These are phyloP conservation scores for Erythrocebus patas DNA, from an alignment of 2,113 vertebrate species.

Conservation along the genomic window DNA sequence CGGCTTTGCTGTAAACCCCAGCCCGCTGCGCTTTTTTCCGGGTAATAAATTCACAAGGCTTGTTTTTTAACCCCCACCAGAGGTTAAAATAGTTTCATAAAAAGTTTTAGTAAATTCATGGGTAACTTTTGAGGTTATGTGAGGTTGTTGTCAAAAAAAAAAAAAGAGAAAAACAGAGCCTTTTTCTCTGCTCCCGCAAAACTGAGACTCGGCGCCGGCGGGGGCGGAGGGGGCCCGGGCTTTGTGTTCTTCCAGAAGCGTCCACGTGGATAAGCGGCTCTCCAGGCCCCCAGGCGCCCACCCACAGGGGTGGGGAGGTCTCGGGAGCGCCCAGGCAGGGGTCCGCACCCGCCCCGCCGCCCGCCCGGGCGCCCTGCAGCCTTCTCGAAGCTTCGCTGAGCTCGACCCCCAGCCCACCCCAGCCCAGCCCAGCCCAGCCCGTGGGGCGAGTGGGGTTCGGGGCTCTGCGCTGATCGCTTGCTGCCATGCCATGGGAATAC, in stretches of 20 bases:
- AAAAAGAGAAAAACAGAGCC: slow-evolving; percentile 14
- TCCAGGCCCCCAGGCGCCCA: neutral
- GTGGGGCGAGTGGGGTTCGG: rapidly evolving
- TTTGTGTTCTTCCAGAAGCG: slow-evolving; percentile 21
- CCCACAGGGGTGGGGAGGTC: neutral
- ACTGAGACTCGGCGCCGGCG: neutral
- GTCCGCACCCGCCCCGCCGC: neutral
- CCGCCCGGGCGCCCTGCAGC: neutral
- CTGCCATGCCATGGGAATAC: neutral
- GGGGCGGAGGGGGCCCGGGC: neutral
- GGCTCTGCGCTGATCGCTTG: rapidly evolving
- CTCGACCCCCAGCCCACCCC: neutral
- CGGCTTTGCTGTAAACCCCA: neutral
- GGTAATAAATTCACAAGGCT: slow-evolving; percentile 69
- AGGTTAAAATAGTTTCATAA: slow-evolving; percentile 74
- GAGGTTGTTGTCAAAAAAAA: slow-evolving; percentile 59
- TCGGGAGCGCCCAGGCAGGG: neutral
- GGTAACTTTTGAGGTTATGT: slow-evolving; percentile 76
- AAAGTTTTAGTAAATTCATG: slow-evolving; percentile 76
- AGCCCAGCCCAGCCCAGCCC: neutral
- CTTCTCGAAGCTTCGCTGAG: neutral
- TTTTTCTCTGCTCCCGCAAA: slow-evolving; percentile 40
- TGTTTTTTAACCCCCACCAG: slow-evolving; percentile 75
- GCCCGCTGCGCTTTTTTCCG: neutral
- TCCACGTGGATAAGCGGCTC: neutral